Evolutionary conservation across 2,888 invertebrate genomes (phyloP), one percentile per base, ranked within the genome.

Genomic region (Calliopum simillimum): DNA sequence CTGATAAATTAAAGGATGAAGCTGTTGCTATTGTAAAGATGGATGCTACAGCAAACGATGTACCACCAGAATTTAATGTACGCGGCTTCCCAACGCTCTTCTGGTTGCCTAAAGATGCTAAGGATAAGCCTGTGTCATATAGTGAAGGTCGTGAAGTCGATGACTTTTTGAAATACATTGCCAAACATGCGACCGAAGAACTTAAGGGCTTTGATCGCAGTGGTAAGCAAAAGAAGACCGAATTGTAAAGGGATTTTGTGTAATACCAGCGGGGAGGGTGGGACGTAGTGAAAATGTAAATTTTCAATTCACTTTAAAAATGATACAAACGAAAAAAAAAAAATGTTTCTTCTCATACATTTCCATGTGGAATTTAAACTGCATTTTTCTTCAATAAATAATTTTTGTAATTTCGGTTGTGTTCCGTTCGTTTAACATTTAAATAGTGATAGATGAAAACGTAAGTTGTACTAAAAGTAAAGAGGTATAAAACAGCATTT

Each of bases 41-140:
- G 89, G 99, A 99, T 87, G 99, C 99, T 14, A 98, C 99, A 13
- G 96, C 96, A 76, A 99, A 99, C 86, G 99, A 99, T 89, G 98
- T 98, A 79, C 97, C 98, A 75, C 88, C 92, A 75, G 85, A 86
- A 76, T 99, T 90, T 86, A 95, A 98, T 81, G 99, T 99, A 12
- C 91, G 92, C 71, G 99, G 99, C 12, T 99, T 99, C 92, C 99
- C 99, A 69, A 99, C 99, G 5, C 89, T 99, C 73, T 99, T 90
- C 90, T 99, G 97, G 97, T 90, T 93, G 74, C 94, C 98, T 13
- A 97, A 95, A 86, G 92, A 94, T 80, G 86, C 88, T 63, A 94
- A 94, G 84, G 87, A 90, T 80, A 90, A 89, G 74, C 97, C 98
- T 33, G 89, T 93, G 72, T 90, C 92, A 87, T 98, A 98, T 86